These are phyloP conservation scores for Triops cancriformis DNA, from an alignment of 1,140 invertebrate genomes.

Conservation along the genomic window DNA sequence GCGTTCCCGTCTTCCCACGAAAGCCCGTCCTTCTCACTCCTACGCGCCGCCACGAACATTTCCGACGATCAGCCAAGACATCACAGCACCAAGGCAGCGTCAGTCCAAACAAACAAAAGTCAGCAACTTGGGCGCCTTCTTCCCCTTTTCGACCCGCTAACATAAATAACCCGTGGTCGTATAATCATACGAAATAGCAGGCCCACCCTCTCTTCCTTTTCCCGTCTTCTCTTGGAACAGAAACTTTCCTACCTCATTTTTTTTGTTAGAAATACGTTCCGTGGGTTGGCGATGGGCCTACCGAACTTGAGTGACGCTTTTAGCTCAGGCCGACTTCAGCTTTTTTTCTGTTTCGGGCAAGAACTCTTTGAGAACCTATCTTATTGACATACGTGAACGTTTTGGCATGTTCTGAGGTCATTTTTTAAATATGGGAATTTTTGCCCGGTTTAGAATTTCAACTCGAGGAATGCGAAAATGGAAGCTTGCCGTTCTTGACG, in stretches of 20 bases:
- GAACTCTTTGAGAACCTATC: neutral
- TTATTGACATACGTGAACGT: neutral
- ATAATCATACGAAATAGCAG: neutral
- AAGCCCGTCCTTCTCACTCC: neutral
- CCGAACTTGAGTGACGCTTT: neutral
- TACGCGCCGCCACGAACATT: neutral
- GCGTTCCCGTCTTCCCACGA: neutral
- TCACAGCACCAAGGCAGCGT: too few relatives aligned
- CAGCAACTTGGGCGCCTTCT: neutral
- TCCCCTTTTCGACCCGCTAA: neutral
- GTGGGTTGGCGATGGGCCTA: neutral
- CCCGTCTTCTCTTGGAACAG: neutral
- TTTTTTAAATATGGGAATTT: neutral
- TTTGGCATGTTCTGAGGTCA: neutral
- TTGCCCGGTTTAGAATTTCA: neutral
- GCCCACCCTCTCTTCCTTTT: too few relatives aligned
- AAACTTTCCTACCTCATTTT: neutral
- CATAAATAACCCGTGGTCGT: neutral
- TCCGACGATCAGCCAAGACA: neutral
- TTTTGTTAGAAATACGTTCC: neutral
- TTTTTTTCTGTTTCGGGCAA: too few relatives aligned
- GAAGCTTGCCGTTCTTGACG: neutral
- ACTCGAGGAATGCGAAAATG: neutral
- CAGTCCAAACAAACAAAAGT: slow-evolving; percentile 11
- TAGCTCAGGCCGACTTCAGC: neutral